A percentile compares a stretch with the other conserved stretches of the same genome.
Evolutionary conservation across 2,797 vertebrate genomes (phyloP).

Genomic region (Syndactyla subalaris): DNA sequence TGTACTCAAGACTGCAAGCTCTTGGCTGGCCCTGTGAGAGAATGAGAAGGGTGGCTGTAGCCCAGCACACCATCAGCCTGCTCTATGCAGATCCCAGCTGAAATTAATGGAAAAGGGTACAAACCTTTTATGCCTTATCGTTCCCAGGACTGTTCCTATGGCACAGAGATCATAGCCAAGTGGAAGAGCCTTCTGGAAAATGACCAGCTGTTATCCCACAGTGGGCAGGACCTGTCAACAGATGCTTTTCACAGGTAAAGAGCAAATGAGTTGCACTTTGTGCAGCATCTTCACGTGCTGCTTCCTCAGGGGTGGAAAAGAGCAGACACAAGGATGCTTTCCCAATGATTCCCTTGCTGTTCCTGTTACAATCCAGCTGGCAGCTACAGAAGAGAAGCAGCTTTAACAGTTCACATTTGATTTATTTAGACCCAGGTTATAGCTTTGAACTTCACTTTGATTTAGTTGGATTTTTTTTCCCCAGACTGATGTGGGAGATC

Average conservation of each 20-base stretch:
- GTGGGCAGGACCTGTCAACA: slow-evolving; percentile 87
- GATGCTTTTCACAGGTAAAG: slow-evolving; percentile 95
- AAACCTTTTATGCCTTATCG: background rate
- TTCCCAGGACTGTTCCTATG: slow-evolving; percentile 87
- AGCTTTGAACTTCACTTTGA: background rate
- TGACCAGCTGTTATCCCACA: slow-evolving; percentile 84
- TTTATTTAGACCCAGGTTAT: background rate
- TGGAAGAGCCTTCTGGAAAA: slow-evolving; percentile 95
- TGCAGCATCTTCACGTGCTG: background rate
- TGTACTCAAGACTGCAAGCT: background rate
- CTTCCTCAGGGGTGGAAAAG: background rate
- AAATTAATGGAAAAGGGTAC: background rate
- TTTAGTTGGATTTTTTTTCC: background rate
- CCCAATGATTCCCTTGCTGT: background rate
- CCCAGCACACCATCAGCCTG: background rate
- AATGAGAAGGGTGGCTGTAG: background rate
- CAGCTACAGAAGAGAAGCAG: background rate
- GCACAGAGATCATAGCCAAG: slow-evolving; percentile 89
- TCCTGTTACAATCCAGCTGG: background rate
- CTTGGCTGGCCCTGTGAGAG: background rate
- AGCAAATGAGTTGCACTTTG: background rate
- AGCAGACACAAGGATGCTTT: background rate
- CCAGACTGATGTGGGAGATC: slow-evolving; percentile 93
- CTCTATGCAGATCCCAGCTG: background rate
- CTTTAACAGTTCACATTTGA: background rate